These are phyloP conservation scores for Clarias laeviceps DNA, from an alignment of 2,797 vertebrate species.

Conservation along the genomic window DNA sequence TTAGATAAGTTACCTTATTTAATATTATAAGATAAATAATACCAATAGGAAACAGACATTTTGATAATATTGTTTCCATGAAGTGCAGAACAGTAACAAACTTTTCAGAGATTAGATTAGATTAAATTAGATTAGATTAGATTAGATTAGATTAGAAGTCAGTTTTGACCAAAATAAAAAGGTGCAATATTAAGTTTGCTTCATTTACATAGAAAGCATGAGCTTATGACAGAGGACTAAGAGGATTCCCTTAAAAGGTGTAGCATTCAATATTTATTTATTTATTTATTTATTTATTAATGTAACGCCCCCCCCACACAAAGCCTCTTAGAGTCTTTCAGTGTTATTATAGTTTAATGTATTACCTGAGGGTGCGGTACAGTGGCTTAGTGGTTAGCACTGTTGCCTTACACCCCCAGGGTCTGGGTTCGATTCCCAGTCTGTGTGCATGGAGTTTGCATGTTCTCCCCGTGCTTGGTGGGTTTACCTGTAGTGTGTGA, in stretches of 20 bases:
- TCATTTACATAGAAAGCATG: not conserved
- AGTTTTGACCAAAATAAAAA: not conserved
- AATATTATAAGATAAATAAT: not conserved
- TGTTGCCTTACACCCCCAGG: too few species aligned
- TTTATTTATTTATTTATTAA: not conserved
- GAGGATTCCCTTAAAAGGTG: not conserved
- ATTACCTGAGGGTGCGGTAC: not conserved
- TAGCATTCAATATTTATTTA: not conserved
- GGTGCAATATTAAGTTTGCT: not conserved
- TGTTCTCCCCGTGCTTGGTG: too few species aligned
- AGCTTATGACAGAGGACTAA: not conserved
- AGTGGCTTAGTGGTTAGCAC: too few species aligned
- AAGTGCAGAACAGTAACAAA: not conserved
- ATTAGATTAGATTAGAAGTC: not conserved
- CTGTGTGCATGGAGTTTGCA: too few species aligned
- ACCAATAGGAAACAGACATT: not conserved
- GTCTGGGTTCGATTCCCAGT: too few species aligned
- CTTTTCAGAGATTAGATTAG: not conserved
- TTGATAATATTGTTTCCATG: not conserved
- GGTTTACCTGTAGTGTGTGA: too few species aligned
- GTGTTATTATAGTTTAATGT: not conserved
- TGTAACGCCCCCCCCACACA: not conserved
- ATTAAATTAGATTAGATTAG: not conserved
- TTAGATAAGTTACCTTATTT: not conserved
- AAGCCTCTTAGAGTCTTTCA: not conserved